Conservation (phyloP, 2,113 vertebrate genomes). For the Melozone crissalis region DNA sequence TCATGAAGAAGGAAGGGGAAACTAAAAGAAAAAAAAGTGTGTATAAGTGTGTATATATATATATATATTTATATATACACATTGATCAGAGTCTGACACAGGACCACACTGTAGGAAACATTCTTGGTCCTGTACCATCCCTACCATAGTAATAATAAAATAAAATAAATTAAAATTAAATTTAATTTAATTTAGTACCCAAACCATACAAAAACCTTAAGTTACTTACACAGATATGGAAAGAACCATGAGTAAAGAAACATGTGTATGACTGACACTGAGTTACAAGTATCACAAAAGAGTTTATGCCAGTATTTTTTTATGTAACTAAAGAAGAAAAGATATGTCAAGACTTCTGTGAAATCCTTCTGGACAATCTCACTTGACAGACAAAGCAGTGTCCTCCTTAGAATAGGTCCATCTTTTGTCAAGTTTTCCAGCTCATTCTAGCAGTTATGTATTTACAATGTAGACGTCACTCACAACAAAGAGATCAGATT, state of each 20-base stretch:
- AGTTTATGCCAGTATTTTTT: neutral
- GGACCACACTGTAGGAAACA: neutral
- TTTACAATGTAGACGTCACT: neutral
- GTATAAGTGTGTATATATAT: neutral
- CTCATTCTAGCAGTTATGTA: neutral
- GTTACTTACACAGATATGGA: neutral
- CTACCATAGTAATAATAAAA: neutral
- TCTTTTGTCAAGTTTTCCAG: neutral
- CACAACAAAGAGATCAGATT: neutral
- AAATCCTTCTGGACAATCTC: neutral
- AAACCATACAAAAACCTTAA: neutral
- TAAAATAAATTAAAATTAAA: neutral
- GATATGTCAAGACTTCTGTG: neutral
- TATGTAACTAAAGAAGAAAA: neutral
- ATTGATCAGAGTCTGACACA: neutral
- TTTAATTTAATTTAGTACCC: neutral
- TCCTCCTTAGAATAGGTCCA: neutral
- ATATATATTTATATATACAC: neutral
- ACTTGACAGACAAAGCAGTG: neutral
- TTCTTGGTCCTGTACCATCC: neutral
- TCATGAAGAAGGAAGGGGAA: neutral
- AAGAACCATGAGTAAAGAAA: neutral
- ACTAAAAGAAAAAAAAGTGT: neutral
- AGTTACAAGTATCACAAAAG: neutral
- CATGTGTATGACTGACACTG: neutral